Conservation (phyloP, 2,888 invertebrate genomes). For the Drosophila algonquin region DNA sequence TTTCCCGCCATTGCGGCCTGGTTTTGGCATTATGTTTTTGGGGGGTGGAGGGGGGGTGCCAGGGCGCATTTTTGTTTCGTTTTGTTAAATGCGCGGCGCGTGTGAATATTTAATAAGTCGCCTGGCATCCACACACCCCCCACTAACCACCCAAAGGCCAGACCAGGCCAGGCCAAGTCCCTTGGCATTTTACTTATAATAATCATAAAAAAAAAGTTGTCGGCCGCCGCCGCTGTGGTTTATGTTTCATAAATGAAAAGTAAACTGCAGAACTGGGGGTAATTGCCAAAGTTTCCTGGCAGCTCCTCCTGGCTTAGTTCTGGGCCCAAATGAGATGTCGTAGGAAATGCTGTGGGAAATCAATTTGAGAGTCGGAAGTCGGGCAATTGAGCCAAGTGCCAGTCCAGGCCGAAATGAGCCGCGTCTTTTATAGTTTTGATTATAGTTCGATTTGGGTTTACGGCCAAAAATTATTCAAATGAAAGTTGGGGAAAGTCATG, state of each 20-base stretch:
- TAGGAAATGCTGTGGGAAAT: constrained; percentile 69
- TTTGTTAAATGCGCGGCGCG: constrained; percentile 77
- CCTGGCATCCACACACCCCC: constrained; percentile 38
- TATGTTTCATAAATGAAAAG: constrained; percentile 62
- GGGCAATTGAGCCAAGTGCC: constrained; percentile 61
- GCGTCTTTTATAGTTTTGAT: constrained; percentile 20
- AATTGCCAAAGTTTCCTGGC: constrained; percentile 75
- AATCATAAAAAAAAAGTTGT: constrained; percentile 73
- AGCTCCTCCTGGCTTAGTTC: constrained; percentile 49
- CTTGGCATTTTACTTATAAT: constrained; percentile 69
- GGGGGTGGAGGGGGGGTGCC: background rate
- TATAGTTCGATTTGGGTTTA: constrained; percentile 22
- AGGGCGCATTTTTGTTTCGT: constrained; percentile 55
- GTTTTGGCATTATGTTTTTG: constrained; percentile 52
- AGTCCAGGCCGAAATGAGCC: constrained; percentile 28
- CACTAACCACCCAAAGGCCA: constrained; percentile 6
- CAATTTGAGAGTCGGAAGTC: constrained; percentile 65
- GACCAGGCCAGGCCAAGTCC: constrained; percentile 19
- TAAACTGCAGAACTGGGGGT: constrained; percentile 71
- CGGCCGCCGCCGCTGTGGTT: constrained; percentile 62
- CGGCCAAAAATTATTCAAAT: background rate
- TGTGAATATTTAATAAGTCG: constrained; percentile 79
- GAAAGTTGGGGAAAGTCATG: background rate
- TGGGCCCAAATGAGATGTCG: constrained; percentile 28
- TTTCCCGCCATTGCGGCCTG: constrained; percentile 38